Base-by-base conservation (phyloP, 2,888 invertebrate species). In the Cryptus armator region DNA sequence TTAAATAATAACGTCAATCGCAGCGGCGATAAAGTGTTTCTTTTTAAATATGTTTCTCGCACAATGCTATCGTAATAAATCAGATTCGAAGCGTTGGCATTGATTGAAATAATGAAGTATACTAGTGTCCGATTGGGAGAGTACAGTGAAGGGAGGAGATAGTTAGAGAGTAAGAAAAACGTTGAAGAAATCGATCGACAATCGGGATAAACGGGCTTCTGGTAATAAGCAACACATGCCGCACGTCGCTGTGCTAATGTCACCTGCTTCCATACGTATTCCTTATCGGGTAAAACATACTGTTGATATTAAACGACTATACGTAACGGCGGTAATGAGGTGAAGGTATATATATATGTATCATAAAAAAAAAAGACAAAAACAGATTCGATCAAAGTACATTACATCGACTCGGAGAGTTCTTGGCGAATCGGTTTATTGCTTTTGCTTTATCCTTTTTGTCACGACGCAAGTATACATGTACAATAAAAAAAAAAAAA, bases 181-280 rank as follows among this genome's bases (percentile, higher is more conserved):
- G 71, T 67, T 32, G 43, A 53, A 77, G 71, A 71, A 66, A 82
- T 77, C 82, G 82, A 82, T 77, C 46, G 71, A 56, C 66, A 59
- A 48, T 59, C 66, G 46, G 46, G 24, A 48, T 59, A 77, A 29
- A 77, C 56, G 44, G 56, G 24, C 32, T 19, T 48, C 76, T 56
- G 67, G 53, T 68, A 72, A 75, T 19, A 48, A 75, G 75, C 48
- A 9, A 70, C 44, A 64, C 32, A 64, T 74, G 59, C 53, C 37
- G n/a, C 32, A 70, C 67, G 48, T 14, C n/a, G 62, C 62, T 81
- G 56, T 59, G 75, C 77, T 77, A 77, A 82, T 83, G 72, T 83
- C 83, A 83, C 78, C 83, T 78, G 83, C 71, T 71, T 66, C 66
- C 53, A 77, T 82, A 66, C 43, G 66, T 83, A 78, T 72, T 72